Base-by-base conservation (phyloP, 2,113 vertebrate genomes). In the Tangachromis dhanisi region DNA sequence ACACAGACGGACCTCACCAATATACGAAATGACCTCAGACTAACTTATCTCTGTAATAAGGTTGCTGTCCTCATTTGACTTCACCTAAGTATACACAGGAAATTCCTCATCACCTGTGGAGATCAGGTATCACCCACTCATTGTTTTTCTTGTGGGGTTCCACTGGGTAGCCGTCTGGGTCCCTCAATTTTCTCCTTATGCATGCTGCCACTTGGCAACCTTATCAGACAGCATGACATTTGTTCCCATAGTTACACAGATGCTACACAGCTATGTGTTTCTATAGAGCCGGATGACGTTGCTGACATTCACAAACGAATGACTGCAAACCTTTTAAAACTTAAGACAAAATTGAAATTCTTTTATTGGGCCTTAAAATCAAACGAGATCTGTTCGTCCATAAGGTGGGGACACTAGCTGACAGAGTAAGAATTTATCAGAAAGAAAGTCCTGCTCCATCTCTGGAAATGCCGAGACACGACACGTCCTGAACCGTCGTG, bases 401-500 rank as follows among this genome's bases (percentile, higher is more conserved):
- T 26, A 4, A 16, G 13, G 21, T 9, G 35, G 66, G 21, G n/a
- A 26, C 21, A 5, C 21, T 0, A 4, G 66, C 66, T 73, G 66
- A 45, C 38, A 73, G 68, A 45, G 68, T 45, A 0, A 45, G 38
- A 10, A 63, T 26, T 2, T 1, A 16, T 71, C 13, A 45, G 0
- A 71, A 71, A 71, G 38, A 71, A 16, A 73, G 66, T 24, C 66
- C 13, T 26, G 13, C 21, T 45, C 38, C 68, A 17, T 45, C 68
- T 73, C 13, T 3, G 40, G 14, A 73, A 73, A 45, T 45, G 21
- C 9, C 6, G 17, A 73, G 1, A 45, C 24, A 7, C 9, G 1
- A 73, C 6, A 17, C 21, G 0, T 2, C 40, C 68, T 47, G 68
- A 73, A 16, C 24, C 1, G 24, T 16, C 13, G 1, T 73, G 21